phyloP scores from a whole-genome alignment of 2,797 vertebrate genomes.

The Eulemur mongoz region DNA sequence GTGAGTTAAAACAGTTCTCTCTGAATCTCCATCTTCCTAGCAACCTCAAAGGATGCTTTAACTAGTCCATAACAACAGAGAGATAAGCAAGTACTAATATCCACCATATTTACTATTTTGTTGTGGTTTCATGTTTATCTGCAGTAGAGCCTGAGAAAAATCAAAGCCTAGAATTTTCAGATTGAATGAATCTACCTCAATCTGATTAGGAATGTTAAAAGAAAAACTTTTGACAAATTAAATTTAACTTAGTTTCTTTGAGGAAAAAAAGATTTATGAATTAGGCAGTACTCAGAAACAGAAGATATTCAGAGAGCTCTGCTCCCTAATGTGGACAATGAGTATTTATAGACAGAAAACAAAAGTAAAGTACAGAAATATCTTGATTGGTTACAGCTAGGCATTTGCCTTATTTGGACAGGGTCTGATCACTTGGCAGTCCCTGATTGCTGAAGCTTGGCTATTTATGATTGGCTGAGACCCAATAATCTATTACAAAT shows the following conservation, averaged over 20 bases:
- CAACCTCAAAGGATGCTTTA: neutral
- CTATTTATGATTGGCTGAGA: neutral
- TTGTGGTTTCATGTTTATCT: neutral
- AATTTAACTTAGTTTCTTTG: neutral
- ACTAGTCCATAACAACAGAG: neutral
- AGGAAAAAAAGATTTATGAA: neutral
- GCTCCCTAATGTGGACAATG: no score
- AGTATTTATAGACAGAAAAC: neutral
- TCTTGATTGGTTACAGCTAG: neutral
- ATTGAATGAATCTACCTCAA: neutral
- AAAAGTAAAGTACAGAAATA: neutral
- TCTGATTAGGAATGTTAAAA: neutral
- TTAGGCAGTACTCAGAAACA: neutral
- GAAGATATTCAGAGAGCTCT: neutral
- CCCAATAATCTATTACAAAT: neutral
- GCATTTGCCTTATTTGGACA: neutral
- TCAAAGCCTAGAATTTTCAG: neutral
- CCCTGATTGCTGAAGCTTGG: neutral
- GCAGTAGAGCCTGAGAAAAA: neutral
- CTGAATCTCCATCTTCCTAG: neutral
- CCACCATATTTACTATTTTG: neutral
- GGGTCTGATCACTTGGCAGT: neutral
- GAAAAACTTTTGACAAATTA: neutral
- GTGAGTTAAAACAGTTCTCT: neutral
- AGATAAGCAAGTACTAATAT: neutral